phyloP scores from a whole-genome alignment of 1,140 invertebrate genomes.

The Mamestra configurata region DNA sequence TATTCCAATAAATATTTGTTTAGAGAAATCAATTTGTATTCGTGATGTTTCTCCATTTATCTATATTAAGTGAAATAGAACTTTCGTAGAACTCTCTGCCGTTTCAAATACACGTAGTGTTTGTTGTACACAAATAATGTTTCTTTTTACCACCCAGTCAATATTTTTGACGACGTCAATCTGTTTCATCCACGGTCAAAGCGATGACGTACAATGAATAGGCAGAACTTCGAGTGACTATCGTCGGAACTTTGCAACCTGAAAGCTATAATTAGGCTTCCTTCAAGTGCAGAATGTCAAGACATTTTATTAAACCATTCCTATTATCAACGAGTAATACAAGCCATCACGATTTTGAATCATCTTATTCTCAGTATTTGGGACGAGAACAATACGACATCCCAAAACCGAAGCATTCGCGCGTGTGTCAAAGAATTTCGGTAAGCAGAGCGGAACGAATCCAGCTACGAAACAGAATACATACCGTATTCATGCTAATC shows the following conservation, averaged over 20 bases:
- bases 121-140: conserved; percentile 24
- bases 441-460: conserved; percentile 23
- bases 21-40: conserved; percentile 49
- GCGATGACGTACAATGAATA: neutral
- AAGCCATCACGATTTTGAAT: neutral
- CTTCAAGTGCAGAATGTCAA: neutral
- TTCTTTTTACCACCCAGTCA: conserved; percentile 19
- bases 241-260: neutral
- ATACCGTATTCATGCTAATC: conserved; percentile 30
- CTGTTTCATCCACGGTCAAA: neutral
- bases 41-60: conserved; percentile 45
- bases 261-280: neutral
- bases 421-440: conserved; percentile 10
- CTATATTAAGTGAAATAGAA: conserved; percentile 37
- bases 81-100: conserved; percentile 23
- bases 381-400: neutral
- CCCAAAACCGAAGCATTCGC: neutral
- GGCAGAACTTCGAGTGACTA: neutral
- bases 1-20: conserved; percentile 49
- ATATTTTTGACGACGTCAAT: conserved; percentile 6
- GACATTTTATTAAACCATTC: neutral
- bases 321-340: neutral
- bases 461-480: conserved; percentile 13
- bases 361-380: neutral
- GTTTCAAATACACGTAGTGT: conserved; percentile 30